Evolutionary conservation across 2,888 invertebrate species (phyloP), one percentile per base, ranked within the genome.

Genomic region (Tetheella fluctuosa): DNA sequence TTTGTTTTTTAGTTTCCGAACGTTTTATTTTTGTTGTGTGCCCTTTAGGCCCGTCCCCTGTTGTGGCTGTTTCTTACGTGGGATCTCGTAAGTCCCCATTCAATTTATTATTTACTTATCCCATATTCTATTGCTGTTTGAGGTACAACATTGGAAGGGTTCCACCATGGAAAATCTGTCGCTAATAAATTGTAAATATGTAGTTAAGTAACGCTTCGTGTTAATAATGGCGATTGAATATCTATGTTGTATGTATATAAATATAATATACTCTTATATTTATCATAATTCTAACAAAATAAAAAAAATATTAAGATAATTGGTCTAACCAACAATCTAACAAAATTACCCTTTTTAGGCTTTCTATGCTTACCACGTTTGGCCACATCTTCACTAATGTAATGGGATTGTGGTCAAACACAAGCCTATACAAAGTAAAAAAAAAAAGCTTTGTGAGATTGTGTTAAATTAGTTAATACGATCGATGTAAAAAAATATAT

Each of bases 1-100:
- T 70, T 70, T 74, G 73, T 64, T 67, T 42, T 66, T 69, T 67
- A 63, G 42, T 70, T 63, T 72, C 66, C 69, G 83, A 83, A 80
- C 85, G 80, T 85, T 81, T 86, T 83, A 86, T 86, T 83, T 83
- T 72, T 86, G 74, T 90, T 89, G 79, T 91, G 82, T 90, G 88
- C 87, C 86, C 87, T 87, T 72, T 91, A 92, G 92, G 90, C 85
- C 79, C 86, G 81, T 64, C 91, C 93, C 88, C 88, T 93, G 91
- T 93, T 91, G 89, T 93, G 91, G 93, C 92, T 90, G 93, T 90
- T 93, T 88, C 93, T 93, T 81, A 91, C 93, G 77, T 93, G 93
- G 93, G 92, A 92, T 89, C 84, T 92, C 77, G 92, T 93, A 91
- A 93, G 93, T 93, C 86, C 91, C 92, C 79, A 65, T 69, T 76